phyloP scores from a whole-genome alignment of 2,113 vertebrate species.

The Turdus rufiventris region DNA sequence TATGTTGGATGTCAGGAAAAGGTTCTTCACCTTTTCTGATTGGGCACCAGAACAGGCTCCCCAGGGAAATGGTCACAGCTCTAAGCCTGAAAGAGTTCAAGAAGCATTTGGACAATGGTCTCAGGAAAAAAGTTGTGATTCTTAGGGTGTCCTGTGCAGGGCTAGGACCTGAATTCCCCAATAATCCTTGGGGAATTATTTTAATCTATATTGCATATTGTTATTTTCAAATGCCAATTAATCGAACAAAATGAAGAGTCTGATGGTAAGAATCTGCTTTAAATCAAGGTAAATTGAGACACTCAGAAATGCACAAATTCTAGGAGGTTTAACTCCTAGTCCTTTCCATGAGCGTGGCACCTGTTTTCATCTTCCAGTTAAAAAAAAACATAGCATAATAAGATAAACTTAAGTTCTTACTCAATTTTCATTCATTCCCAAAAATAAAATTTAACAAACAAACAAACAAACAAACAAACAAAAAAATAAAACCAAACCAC shows the following conservation, averaged over 20 bases:
- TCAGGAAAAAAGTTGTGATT: neutral
- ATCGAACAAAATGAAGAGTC: neutral
- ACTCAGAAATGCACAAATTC: neutral
- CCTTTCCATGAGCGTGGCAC: neutral
- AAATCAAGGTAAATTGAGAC: neutral
- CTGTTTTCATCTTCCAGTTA: neutral
- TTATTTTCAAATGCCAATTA: neutral
- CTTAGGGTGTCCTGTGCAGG: neutral
- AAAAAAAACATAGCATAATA: neutral
- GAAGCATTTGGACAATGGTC: neutral
- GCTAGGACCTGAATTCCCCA: neutral
- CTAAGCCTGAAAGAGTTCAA: too few relatives aligned
- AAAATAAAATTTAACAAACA: neutral
- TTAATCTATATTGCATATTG: neutral
- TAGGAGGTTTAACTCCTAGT: neutral
- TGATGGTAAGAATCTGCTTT: neutral
- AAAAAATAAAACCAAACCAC: too few relatives aligned
- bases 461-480: neutral
- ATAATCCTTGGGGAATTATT: neutral
- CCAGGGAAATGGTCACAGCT: neutral
- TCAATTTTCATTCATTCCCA: neutral
- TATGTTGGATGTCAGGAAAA: neutral
- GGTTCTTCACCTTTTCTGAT: fast-evolving
- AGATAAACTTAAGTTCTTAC: neutral
- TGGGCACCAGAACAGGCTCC: neutral